These are phyloP conservation scores for Zaprionus bogoriensis DNA, from an alignment of 2,888 invertebrate species.

Conservation along the genomic window DNA sequence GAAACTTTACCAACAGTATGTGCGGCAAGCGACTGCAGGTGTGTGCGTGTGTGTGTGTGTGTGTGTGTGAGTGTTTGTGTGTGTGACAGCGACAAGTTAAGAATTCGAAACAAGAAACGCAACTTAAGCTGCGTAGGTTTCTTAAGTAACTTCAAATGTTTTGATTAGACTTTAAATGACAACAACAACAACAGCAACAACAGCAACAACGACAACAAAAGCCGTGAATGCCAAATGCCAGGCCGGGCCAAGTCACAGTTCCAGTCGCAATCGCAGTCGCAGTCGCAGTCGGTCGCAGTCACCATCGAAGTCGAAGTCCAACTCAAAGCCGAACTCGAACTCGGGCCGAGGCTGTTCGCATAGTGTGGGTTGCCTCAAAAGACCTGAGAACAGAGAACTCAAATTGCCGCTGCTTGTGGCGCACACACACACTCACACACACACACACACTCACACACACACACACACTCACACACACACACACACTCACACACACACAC, in stretches of 20 bases:
- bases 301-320: conserved; percentile 8
- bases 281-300: conserved; percentile 25
- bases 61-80: conserved; percentile 15
- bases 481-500: neutral
- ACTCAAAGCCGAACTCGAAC: conserved; percentile 23
- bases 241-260: conserved; percentile 30
- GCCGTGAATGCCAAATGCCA: conserved; percentile 59
- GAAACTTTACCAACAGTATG: conserved; percentile 32
- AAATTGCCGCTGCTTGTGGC: conserved; percentile 26
- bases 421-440: conserved; percentile 4
- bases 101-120: conserved; percentile 77
- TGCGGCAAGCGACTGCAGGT: conserved; percentile 1
- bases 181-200: conserved; percentile 44
- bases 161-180: conserved; percentile 77
- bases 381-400: conserved; percentile 10
- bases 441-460: neutral
- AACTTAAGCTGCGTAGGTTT: conserved; percentile 78
- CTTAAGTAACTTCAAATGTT: conserved; percentile 78
- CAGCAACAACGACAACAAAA: conserved; percentile 28
- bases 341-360: conserved; percentile 16
- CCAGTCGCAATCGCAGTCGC: conserved; percentile 24
- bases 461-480: conserved; percentile 1
- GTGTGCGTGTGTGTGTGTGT: neutral
- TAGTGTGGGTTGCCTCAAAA: conserved; percentile 50
- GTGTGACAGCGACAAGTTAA: conserved; percentile 62